Conservation (phyloP, 2,113 vertebrate species). For the Platycercus adscitus region DNA sequence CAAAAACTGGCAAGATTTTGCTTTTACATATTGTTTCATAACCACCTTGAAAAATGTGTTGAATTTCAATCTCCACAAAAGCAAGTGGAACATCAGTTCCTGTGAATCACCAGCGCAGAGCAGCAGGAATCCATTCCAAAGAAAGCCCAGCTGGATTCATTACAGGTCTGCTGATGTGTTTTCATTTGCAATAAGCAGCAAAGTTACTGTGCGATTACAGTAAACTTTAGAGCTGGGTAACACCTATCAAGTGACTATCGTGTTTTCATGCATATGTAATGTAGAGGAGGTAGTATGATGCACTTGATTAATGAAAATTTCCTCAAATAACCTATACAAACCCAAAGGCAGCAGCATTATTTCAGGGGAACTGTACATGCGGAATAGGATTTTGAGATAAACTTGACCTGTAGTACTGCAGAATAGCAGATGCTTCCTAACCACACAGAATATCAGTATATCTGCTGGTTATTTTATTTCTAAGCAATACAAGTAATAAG, state of each 20-base stretch:
- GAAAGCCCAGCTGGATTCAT: constrained; percentile 33
- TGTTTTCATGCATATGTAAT: not conserved
- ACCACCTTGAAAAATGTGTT: constrained; percentile 16
- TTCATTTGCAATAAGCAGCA: constrained; percentile 30
- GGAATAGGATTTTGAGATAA: not conserved
- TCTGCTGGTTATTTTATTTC: constrained; percentile 3
- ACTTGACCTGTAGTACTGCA: not conserved
- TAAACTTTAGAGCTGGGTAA: not conserved
- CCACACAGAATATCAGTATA: not conserved
- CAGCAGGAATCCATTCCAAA: constrained; percentile 17
- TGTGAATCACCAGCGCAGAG: constrained; percentile 20
- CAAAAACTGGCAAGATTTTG: not conserved
- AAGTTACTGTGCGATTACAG: not conserved
- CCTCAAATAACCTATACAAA: not conserved
- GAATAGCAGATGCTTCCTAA: not conserved
- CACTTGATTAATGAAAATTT: not conserved
- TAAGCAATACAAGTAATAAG: not conserved
- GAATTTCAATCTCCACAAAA: not conserved
- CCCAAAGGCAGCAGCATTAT: not conserved
- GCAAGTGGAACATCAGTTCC: not conserved
- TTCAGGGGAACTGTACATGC: not conserved
- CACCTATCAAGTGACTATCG: not conserved
- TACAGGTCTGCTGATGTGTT: constrained; percentile 30
- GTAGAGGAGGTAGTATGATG: not conserved
- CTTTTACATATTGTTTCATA: not conserved